Conservation (phyloP, 2,113 vertebrate genomes). For the Raphicerus campestris region DNA sequence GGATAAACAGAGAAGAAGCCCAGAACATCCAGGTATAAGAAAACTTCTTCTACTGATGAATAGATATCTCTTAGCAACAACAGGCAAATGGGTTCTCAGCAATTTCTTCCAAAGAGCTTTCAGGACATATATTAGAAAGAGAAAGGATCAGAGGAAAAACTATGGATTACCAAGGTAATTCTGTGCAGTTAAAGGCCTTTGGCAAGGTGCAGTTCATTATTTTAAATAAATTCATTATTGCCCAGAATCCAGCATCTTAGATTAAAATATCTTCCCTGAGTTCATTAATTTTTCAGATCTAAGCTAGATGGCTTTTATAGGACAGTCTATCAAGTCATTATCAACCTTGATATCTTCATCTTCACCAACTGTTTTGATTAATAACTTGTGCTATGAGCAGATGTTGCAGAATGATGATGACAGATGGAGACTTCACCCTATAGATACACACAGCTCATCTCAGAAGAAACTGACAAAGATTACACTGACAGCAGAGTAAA, state of each 20-base stretch:
- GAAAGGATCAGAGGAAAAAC: background rate
- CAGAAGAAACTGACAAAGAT: background rate
- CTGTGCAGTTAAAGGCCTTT: background rate
- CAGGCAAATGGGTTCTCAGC: background rate
- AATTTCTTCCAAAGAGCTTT: slow-evolving; percentile 24
- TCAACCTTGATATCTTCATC: background rate
- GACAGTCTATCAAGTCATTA: background rate
- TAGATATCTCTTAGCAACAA: slow-evolving; percentile 19
- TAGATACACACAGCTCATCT: background rate
- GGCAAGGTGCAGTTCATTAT: background rate
- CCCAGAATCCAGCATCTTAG: background rate
- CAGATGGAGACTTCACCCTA: background rate
- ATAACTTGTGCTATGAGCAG: background rate
- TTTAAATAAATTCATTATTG: background rate
- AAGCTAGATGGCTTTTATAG: background rate
- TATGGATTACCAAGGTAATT: background rate
- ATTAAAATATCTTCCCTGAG: background rate
- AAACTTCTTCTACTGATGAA: slow-evolving; percentile 26
- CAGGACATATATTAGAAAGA: slow-evolving; percentile 10
- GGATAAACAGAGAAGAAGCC: slow-evolving; percentile 1
- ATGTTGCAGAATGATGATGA: background rate
- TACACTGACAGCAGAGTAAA: background rate
- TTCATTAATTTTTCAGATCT: background rate
- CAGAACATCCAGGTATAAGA: background rate
- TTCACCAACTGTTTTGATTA: background rate